These are phyloP conservation scores for Phyllostomus discolor DNA, from an alignment of 2,113 vertebrate species.

Conservation along the genomic window DNA sequence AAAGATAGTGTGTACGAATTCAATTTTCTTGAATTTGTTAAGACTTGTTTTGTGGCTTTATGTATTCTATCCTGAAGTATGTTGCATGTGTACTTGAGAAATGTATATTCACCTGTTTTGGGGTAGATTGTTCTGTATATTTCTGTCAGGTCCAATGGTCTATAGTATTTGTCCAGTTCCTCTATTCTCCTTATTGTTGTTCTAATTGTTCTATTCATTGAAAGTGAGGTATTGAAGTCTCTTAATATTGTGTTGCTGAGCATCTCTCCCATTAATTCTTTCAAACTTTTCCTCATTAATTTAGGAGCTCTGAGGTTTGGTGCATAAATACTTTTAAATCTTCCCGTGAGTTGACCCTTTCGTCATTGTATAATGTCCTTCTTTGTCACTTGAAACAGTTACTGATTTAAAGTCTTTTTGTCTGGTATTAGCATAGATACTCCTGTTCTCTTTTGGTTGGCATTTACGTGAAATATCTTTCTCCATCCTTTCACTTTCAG, in stretches of 20 bases:
- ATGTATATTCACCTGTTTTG: not conserved
- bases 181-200: not conserved
- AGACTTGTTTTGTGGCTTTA: not conserved
- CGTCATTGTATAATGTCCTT: not conserved
- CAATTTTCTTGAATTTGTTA: not conserved
- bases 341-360: not conserved
- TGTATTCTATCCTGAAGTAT: not conserved
- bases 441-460: not conserved
- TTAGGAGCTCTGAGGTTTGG: not conserved
- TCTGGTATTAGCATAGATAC: not conserved
- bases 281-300: not conserved
- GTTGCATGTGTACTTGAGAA: not conserved
- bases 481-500: not conserved
- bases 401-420: not conserved
- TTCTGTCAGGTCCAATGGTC: not conserved
- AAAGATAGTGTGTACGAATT: not conserved
- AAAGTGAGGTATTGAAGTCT: not conserved
- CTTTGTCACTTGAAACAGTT: not conserved
- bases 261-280: not conserved
- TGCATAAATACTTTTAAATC: not conserved
- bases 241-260: not conserved
- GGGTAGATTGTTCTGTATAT: not conserved
- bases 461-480: not conserved
- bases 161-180: not conserved
- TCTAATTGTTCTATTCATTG: not conserved